Base-by-base conservation (phyloP, 2,888 invertebrate genomes). In the Odontomyia ornata region DNA sequence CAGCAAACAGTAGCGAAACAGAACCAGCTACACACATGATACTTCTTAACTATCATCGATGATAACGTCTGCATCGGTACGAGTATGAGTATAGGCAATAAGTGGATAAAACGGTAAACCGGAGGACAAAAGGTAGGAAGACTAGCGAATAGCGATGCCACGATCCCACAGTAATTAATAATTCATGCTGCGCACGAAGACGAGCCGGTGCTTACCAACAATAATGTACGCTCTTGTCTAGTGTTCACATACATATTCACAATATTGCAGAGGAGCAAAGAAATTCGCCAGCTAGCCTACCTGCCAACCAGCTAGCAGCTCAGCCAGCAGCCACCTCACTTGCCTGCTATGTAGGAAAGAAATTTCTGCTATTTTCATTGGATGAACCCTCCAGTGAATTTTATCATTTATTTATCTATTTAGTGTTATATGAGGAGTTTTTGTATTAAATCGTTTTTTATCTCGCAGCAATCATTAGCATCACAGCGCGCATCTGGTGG, bases 141-240 rank as follows among this genome's bases (percentile, higher is more conserved):
- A 64, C 7, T 43, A 64, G 27, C 27, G 28, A 30, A 13, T 23
- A 13, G 9, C 25, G 47, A n/a, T 36, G 47, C 46, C 46, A 46
- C 36, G 64, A 75, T 76, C 78, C 75, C 76, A 76, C 78, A 76
- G 76, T 75, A 79, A 79, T 79, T 79, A 79, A 79, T 79, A 79
- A 79, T 79, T 79, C 78, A 79, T 79, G 77, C 75, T 71, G 69
- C 73, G 76, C 56, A 72, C 72, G 65, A 52, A 36, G 57, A 57
- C 30, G 36, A 30, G 18, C 36, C 18, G 72, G 28, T 57, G 57
- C 56, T 47, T 62, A 65, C 21, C 23, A 21, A 46, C 69, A 46
- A 25, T 69, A 69, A 23, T 69, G 69, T 69, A 46, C 47, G 69
- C 47, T 21, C 21, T 11, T 21, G 25, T 25, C 11, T 25, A 11